Evolutionary conservation across 2,888 invertebrate species (phyloP).

Genomic region (Trichopria drosophilae): DNA sequence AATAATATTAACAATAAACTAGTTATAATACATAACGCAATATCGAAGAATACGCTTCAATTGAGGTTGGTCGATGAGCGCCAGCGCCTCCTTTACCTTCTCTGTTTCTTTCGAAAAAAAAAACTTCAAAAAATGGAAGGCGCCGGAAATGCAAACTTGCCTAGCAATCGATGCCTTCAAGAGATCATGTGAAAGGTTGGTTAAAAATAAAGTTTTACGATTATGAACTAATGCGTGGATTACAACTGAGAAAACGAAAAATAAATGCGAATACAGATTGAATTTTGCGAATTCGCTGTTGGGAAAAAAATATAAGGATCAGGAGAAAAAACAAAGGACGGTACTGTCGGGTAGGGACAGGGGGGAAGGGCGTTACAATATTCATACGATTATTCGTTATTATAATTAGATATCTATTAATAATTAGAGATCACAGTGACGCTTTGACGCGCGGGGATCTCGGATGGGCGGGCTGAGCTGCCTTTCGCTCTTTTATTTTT

Average conservation of each 20-base stretch:
- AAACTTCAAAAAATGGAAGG: conserved; percentile 25
- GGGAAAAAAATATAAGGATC: background rate
- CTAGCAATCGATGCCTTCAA: conserved; percentile 48
- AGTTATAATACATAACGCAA: conserved; percentile 41
- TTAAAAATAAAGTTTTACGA: conserved; percentile 42
- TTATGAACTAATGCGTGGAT: conserved; percentile 43
- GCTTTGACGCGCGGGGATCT: conserved; percentile 60
- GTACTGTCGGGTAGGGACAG: conserved; percentile 16
- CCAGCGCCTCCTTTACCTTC: conserved; percentile 38
- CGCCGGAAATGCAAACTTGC: conserved; percentile 42
- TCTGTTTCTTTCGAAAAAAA: background rate
- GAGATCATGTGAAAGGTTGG: conserved; percentile 57
- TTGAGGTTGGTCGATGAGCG: conserved; percentile 43
- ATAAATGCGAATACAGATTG: conserved; percentile 30
- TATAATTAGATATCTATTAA: conserved; percentile 57
- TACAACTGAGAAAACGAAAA: conserved; percentile 34
- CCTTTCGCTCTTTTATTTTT: conserved; percentile 26
- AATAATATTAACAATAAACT: conserved; percentile 35
- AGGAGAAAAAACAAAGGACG: background rate
- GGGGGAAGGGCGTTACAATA: conserved; percentile 51
- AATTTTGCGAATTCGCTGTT: conserved; percentile 2
- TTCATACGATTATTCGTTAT: conserved; percentile 54
- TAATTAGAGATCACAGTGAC: conserved; percentile 60
- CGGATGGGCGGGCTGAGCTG: conserved; percentile 54
- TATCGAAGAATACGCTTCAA: conserved; percentile 48